Evolutionary conservation across 37 sponge, comb jelly and placozoan genomes (phyloP), one percentile per base, ranked within the genome.

Genomic region (Tethya wilhelma): DNA sequence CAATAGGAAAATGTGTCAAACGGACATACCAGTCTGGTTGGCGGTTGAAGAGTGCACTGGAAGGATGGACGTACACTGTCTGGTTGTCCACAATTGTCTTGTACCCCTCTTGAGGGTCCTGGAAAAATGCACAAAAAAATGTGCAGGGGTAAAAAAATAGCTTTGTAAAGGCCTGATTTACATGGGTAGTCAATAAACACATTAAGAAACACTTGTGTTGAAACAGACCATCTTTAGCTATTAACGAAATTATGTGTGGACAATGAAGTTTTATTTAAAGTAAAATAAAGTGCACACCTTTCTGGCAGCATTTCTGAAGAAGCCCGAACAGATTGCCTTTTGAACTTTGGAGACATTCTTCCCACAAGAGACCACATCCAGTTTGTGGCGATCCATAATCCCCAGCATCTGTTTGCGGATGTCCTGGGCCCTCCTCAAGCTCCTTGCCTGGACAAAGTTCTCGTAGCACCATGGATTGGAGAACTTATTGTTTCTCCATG

Each of bases 401-500:
- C 98, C 98, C 69, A 98, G 60, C 94, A 98, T 91, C 75, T 98
- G 98, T 55, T 95, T 98, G 56, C 98, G 71, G 9, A 98, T 86
- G 70, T 98, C 98, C 71, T 98, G 96, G 29, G 94, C 91, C 33
- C 75, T 49, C 26, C 82, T 63, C 0, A 95, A 78, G n/a, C 93
- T 88, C 29, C 97, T 79, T 0, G 96, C 96, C 83, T 98, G 98
- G 2, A 98, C 86, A 72, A 98, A 98, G 84, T 98, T 95, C 85
- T 98, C 98, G 60, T 77, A 98, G 46, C 98, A 98, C 98, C 98
- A 98, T 22, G 94, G 88, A 57, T 87, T 86, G 17, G 96, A 84
- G 75, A 98, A 95, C 62, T 90, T 90, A 87, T 95, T 98, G 79
- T 98, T 98, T 88, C 89, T 98, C 98, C 98, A 98, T 36, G 98